Base-by-base conservation (phyloP, 2,113 vertebrate genomes). In the Anseranas semipalmata region DNA sequence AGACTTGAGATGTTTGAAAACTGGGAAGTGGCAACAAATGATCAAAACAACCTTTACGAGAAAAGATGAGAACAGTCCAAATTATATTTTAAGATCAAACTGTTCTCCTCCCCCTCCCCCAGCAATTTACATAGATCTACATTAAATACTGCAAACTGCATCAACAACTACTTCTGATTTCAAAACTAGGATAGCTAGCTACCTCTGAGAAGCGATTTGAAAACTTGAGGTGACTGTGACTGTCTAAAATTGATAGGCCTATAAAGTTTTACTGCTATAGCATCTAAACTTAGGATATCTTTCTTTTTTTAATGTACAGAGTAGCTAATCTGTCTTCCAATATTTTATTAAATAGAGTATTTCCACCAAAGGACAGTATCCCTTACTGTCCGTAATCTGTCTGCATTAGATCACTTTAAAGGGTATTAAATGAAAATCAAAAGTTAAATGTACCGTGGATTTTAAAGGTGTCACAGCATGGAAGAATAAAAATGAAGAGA, bases 71-170 rank as follows among this genome's bases (percentile, higher is more conserved):
- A 96, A 95, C 94, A 86, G 83, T 55, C 94, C 86, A 95, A 95
- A 94, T 95, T 94, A 67, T 52, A 72, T 94, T 95, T 94, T 75
- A 93, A 97, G 93, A 96, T 95, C 87, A 96, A 96, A 85, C 94
- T 89, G 52, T 63, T 91, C 45, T 96, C 60, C 71, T 72, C 75
- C 85, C 45, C 58, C 90, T 94, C 86, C 93, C 39, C 73, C 27
- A 48, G 87, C 56, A 68, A 95, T 97, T 97, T 96, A 95, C 95
- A 95, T 89, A 92, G 91, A 91, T 96, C 95, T 96, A 59, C 95
- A 95, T 94, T 81, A 94, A 94, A 85, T 60, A 67, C 80, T 72
- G 73, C 95, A 75, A 92, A 91, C 76, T 92, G 74, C 93, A 94
- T 76, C 89, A 92, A 80, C 86, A 89, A 18, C 87, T 67, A 6